Evolutionary conservation across 2,797 vertebrate species (phyloP).

Genomic region (Ptychobarbus kaznakovi): DNA sequence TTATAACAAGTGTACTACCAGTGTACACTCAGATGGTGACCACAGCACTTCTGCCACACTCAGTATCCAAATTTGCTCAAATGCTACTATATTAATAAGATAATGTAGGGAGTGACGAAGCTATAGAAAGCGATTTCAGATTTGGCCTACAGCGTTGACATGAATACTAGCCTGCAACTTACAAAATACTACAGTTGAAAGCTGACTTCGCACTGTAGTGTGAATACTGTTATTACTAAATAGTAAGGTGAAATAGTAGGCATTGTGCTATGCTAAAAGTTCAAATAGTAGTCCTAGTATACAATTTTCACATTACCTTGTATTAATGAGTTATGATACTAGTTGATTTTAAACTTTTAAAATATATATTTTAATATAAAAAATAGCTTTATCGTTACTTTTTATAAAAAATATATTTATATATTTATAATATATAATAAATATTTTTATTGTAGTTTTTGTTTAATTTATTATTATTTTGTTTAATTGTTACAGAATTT

Average conservation of each 20-base stretch:
- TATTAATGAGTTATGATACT: too few species aligned
- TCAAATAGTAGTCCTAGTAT: not conserved
- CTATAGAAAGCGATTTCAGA: not conserved
- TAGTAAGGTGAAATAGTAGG: not conserved
- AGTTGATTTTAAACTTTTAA: too few species aligned
- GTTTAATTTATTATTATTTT: too few species aligned
- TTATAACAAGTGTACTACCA: too few species aligned
- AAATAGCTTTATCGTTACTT: too few species aligned
- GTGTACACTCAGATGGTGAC: not conserved
- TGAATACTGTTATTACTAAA: not conserved
- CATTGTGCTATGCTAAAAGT: not conserved
- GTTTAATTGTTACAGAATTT: too few species aligned
- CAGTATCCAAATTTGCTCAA: not conserved
- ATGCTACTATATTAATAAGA: not conserved
- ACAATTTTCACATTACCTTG: not conserved
- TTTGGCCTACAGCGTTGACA: not conserved
- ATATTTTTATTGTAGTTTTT: too few species aligned
- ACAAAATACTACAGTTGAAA: not conserved
- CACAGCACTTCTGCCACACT: not conserved
- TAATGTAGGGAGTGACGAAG: not conserved
- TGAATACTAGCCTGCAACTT: not conserved
- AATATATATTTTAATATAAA: too few species aligned
- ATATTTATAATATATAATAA: too few species aligned
- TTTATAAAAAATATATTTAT: too few species aligned
- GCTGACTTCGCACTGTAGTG: not conserved